Conservation (phyloP, 2,113 vertebrate species). For the Apaloderma vittatum region DNA sequence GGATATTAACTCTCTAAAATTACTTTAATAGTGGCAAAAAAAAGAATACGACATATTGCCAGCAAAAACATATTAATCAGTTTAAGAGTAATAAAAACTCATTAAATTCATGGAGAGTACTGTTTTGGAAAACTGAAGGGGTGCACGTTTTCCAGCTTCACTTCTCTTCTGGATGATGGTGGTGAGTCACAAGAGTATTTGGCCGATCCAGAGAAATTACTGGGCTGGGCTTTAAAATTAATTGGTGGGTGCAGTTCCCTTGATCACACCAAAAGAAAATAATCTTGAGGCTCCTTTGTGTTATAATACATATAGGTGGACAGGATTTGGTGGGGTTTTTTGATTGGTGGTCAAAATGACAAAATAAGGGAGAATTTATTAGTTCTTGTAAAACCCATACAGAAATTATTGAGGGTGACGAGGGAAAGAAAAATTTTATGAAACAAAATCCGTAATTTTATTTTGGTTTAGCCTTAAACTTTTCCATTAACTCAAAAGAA, state of each 20-base stretch:
- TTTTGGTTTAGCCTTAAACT: background rate
- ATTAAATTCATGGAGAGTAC: background rate
- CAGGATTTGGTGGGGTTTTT: fast-evolving
- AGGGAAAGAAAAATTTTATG: background rate
- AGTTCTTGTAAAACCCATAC: background rate
- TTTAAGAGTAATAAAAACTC: background rate
- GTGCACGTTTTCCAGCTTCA: background rate
- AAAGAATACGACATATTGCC: background rate
- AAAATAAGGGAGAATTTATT: background rate
- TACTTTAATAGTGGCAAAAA: background rate
- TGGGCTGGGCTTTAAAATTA: background rate
- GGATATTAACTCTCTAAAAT: background rate
- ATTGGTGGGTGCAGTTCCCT: background rate
- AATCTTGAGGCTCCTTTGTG: fast-evolving
- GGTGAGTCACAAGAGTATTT: background rate
- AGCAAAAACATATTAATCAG: slow-evolving; percentile 13
- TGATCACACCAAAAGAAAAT: background rate
- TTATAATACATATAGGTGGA: background rate
- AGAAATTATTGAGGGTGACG: background rate
- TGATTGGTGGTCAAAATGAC: background rate
- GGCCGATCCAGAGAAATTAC: background rate
- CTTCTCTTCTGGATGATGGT: background rate
- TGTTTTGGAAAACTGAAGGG: background rate
- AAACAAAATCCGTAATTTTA: background rate
- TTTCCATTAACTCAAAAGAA: background rate